Percentiles rank a stretch among this genome's conserved stretches.
Evolutionary conservation across 1,140 invertebrate species (phyloP).

Genomic region (Nasonia giraulti): DNA sequence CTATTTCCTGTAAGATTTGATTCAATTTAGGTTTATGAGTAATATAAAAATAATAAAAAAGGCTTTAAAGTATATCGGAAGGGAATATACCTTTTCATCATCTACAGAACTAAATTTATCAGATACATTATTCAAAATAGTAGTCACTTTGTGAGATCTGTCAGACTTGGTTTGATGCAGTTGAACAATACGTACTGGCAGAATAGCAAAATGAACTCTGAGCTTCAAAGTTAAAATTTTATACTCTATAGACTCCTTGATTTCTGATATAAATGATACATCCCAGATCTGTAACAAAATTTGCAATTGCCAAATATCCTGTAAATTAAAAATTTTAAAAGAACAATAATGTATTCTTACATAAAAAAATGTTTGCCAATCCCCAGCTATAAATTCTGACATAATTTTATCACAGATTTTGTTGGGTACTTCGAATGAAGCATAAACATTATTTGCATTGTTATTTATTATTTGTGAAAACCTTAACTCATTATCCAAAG

Average conservation of each 20-base stretch:
- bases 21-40: not conserved
- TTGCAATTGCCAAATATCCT: not conserved
- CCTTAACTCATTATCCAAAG: not conserved
- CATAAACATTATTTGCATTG: not conserved
- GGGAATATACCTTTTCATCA: conserved; percentile 34
- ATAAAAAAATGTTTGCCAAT: conserved; percentile 60
- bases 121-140: conserved; percentile 54
- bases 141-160: conserved; percentile 11
- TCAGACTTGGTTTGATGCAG: conserved; percentile 20
- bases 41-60: not conserved
- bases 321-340: not conserved
- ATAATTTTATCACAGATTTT: conserved; percentile 47
- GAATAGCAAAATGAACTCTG: conserved; percentile 59
- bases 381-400: conserved; percentile 49
- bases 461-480: not conserved
- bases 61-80: not conserved
- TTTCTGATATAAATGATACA: conserved; percentile 49
- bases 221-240: conserved; percentile 61
- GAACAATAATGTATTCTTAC: conserved; percentile 48
- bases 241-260: conserved; percentile 55
- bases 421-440: not conserved
- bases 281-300: conserved; percentile 58
- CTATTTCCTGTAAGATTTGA: conserved; percentile 25
- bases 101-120: conserved; percentile 13
- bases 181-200: conserved; percentile 54